Evolutionary conservation across 2,797 vertebrate genomes (phyloP).

Genomic region (Phataginus tetradactyla): DNA sequence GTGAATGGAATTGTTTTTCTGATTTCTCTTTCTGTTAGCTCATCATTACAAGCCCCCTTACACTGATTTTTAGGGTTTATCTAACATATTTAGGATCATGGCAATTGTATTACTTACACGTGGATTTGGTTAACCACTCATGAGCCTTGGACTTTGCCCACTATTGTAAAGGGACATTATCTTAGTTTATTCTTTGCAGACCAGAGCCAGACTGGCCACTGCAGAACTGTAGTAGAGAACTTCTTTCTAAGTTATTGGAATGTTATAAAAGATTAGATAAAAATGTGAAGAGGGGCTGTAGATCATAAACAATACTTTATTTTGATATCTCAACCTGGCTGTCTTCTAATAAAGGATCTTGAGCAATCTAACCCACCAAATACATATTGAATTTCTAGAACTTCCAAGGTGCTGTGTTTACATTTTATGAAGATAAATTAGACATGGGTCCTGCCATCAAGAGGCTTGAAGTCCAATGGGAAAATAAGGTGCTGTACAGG

Average conservation of each 20-base stretch:
- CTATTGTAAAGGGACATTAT: background rate
- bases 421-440: background rate
- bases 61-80: background rate
- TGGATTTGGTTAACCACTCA: background rate
- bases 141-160: background rate
- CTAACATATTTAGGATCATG: background rate
- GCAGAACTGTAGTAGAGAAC: background rate
- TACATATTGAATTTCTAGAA: background rate
- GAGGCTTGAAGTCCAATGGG: background rate
- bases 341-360: background rate
- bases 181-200: background rate
- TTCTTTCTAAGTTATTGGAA: constrained; percentile 18
- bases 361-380: background rate
- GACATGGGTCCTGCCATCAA: background rate
- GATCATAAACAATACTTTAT: constrained; percentile 28
- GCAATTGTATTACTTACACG: background rate
- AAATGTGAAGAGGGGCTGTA: background rate
- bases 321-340: background rate
- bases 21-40: too few relatives aligned
- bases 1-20: too few relatives aligned
- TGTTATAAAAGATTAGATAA: background rate
- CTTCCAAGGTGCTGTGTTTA: background rate
- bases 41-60: background rate
- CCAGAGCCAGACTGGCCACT: background rate
- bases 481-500: background rate